Conservation (phyloP, 2,888 invertebrate species). For the Meliscaeva auricollis region DNA sequence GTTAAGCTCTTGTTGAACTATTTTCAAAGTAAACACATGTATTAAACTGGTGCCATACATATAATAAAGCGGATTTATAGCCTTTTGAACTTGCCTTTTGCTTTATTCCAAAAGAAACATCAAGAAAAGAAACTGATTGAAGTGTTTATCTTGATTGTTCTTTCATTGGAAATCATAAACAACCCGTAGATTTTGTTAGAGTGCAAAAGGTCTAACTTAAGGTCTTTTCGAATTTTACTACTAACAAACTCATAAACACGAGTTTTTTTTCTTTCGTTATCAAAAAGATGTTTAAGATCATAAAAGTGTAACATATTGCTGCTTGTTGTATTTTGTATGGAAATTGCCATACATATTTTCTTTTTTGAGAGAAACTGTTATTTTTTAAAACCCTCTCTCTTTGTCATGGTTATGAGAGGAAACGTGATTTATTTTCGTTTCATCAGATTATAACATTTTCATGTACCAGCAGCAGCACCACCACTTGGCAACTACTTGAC, state of each 20-base stretch:
- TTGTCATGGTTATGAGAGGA: not conserved
- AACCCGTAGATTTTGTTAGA: not conserved
- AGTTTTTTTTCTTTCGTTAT: not conserved
- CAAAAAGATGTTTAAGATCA: conserved; percentile 10
- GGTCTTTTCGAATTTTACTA: not conserved
- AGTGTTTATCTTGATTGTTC: conserved; percentile 30
- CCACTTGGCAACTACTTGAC: not conserved
- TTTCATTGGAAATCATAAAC: conserved; percentile 34
- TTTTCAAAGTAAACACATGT: not conserved
- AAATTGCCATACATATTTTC: not conserved
- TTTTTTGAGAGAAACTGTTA: not conserved
- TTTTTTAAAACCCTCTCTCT: not conserved
- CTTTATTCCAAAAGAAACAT: not conserved
- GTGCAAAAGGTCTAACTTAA: not conserved
- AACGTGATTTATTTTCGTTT: conserved; percentile 21
- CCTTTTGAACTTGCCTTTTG: not conserved
- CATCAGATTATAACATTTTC: not conserved
- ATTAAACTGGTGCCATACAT: conserved; percentile 13
- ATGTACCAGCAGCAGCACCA: too few relatives aligned
- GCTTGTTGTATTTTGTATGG: not conserved
- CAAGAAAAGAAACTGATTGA: not conserved
- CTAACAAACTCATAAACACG: too few relatives aligned
- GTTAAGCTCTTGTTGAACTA: not conserved
- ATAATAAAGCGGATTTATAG: conserved; percentile 6
- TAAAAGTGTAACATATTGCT: conserved; percentile 12